Base-by-base conservation (phyloP, 1,140 invertebrate genomes). In the Dendrolimus punctatus region DNA sequence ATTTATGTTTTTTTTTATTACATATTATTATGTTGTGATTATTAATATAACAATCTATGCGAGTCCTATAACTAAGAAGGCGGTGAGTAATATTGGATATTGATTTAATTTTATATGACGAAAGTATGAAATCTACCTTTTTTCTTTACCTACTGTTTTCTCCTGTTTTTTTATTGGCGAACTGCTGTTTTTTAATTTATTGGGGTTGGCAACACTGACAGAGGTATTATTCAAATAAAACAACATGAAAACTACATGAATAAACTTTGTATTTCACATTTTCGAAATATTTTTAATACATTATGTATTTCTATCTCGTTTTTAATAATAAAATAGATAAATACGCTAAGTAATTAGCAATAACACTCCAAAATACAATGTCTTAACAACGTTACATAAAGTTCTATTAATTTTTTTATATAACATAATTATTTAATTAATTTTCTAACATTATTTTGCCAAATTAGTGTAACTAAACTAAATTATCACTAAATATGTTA, bases 211-310 rank as follows among this genome's bases (percentile, higher is more conserved):
- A 8, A 9, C 41, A 6, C 6, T 42, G n/a, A 42, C 41, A 49
- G 40, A 37, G 36, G 48, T 8, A 49, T 39, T 9, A 10, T 23
- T 23, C 3, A 69, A 72, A 64, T 64, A 64, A 80, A 78, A 76
- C 69, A 60, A 64, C 57, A 58, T 40, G 59, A 64, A 64, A 79
- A 79, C 72, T 81, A 80, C 76, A 77, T 67, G 75, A 84, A 80
- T 84, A 84, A 80, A 84, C 77, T 84, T 84, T 84, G 76, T 84
- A 81, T 79, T 80, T 77, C 73, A 78, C 72, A 73, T 66, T 73
- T 73, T 65, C 71, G 66, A 71, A 75, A 83, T 80, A 68, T 76
- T 79, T 62, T 73, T 80, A 80, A 80, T 75, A 81, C 71, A 73
- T 71, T 80, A 62, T 23, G 65, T 79, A 73, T 62, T 8, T 6